Conservation (phyloP, 2,797 vertebrate species). For the Spinibarbus caldwelli region DNA sequence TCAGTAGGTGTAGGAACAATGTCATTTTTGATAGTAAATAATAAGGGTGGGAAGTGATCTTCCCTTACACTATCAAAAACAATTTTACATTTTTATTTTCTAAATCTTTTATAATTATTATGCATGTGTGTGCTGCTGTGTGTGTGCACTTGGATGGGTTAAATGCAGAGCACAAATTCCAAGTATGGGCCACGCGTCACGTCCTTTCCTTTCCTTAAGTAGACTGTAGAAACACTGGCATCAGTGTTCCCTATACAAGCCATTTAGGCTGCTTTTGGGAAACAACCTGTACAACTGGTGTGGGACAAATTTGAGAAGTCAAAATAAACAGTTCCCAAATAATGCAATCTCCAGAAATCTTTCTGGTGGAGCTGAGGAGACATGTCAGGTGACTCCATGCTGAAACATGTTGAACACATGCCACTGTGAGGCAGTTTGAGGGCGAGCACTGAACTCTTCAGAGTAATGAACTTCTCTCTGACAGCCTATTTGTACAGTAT, state of each 20-base stretch:
- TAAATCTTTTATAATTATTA: background rate
- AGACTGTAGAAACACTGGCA: background rate
- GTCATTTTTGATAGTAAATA: too few species aligned
- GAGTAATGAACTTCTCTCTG: background rate
- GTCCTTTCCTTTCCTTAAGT: too few species aligned
- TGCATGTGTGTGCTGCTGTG: too few species aligned
- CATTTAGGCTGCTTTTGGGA: background rate
- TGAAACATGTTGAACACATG: conserved; percentile 11
- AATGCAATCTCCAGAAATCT: background rate
- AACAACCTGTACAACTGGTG: background rate
- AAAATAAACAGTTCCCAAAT: background rate
- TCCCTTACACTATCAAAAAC: too few species aligned
- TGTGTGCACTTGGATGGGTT: too few species aligned
- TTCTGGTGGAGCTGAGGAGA: background rate
- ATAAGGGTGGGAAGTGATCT: too few species aligned
- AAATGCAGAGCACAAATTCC: too few species aligned
- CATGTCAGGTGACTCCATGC: background rate
- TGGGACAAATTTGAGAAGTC: background rate
- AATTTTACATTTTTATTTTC: background rate
- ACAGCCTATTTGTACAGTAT: background rate
- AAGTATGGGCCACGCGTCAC: too few species aligned
- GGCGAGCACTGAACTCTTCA: background rate
- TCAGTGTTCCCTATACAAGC: background rate
- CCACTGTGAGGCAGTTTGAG: background rate
- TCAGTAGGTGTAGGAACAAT: too few species aligned